Percentiles rank a stretch among this genome's conserved stretches.
phyloP scores from a whole-genome alignment of 2,797 vertebrate species.

The Huso huso region DNA sequence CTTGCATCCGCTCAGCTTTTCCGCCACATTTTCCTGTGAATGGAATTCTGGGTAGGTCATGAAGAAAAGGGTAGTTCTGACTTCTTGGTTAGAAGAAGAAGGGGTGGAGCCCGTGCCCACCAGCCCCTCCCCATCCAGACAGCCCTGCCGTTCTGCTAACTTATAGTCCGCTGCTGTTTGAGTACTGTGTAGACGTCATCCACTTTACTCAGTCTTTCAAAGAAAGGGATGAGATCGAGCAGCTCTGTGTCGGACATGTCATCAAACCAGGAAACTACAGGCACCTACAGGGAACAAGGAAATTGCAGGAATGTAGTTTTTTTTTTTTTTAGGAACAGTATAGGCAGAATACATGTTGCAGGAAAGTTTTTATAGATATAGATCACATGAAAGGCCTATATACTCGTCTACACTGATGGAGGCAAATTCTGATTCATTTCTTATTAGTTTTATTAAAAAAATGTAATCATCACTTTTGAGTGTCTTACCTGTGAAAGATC shows the following conservation, averaged over 20 bases:
- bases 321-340: no score
- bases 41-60: slow-evolving; percentile 12
- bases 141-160: slow-evolving; percentile 49
- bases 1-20: slow-evolving; percentile 26
- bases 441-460: no score
- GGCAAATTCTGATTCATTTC: no score
- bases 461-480: no score
- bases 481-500: no score
- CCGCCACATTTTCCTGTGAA: slow-evolving; percentile 33
- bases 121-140: slow-evolving; percentile 21
- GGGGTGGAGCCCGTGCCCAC: slow-evolving; percentile 31
- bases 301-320: background rate
- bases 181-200: slow-evolving; percentile 68
- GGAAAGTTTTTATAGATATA: no score
- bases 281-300: slow-evolving; percentile 58
- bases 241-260: slow-evolving; percentile 94
- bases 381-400: no score
- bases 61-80: background rate
- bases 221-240: slow-evolving; percentile 74
- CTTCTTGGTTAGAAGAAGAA: slow-evolving; percentile 31
- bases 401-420: no score
- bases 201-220: slow-evolving; percentile 67
- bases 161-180: slow-evolving; percentile 62
- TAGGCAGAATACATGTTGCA: no score
- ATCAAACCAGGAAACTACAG: slow-evolving; percentile 92